Evolutionary conservation across 2,888 invertebrate genomes (phyloP), one percentile per base, ranked within the genome.

Genomic region (Lithophane leautieri): DNA sequence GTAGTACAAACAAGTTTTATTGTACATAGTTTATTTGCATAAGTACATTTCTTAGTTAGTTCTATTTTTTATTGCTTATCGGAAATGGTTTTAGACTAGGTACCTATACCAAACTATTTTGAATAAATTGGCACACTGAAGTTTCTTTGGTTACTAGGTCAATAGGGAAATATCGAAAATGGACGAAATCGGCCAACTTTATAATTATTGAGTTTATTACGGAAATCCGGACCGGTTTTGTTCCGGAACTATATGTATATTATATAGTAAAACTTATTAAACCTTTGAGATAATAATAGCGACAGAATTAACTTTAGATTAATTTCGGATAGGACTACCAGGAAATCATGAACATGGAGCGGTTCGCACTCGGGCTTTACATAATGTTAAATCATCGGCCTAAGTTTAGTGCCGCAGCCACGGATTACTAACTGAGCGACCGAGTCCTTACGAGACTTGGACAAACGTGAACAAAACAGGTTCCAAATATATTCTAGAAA

Each of bases 301-400:
- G 47, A 66, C 56, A 40, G 22, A 69, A 62, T 74, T 62, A 72
- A 80, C 67, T 71, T 56, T 3, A 70, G 73, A 76, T 80, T 72
- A 61, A 76, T 81, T 84, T 84, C 56, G 68, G 67, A 85, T 70
- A 61, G 47, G 40, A 65, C 60, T 84, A 82, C 82, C 61, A 82
- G 85, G 82, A 85, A 81, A 61, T 44, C 56, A 84, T 76, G 60
- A 61, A 4, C 12, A 50, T 40, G 67, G 42, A 73, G 65, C 50
- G n/a, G 70, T 70, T 67, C 9, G 14, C 22, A n/a, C 25, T 47
- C 2, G 62, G 34, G 40, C 28, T 63, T 56, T 25, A 60, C 22
- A 50, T 70, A 42, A 25, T 54, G 28, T 76, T 81, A 80, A 60
- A 68, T 73, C 70, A 61, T 65, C 52, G 50, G 28, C 12, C 47